Conservation (phyloP, 2,888 invertebrate genomes). For the Anticlea derivata region DNA sequence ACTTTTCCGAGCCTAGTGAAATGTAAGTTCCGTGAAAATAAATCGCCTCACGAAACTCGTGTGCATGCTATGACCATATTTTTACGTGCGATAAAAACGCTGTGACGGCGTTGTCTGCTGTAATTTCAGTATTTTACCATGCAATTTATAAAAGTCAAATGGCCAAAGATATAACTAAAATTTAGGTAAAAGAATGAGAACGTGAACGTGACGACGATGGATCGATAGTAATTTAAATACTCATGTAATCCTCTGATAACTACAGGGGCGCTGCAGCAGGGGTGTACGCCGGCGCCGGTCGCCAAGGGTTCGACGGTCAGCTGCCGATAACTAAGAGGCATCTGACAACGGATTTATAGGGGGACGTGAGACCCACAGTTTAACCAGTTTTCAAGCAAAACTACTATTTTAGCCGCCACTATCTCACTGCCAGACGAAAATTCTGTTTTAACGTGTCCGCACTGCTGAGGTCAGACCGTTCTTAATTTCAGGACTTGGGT, state of each 20-base stretch:
- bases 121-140: slow-evolving; percentile 16
- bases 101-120: slow-evolving; percentile 19
- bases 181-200: neutral
- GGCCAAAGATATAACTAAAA: neutral
- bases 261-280: slow-evolving; percentile 33
- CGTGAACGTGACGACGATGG: neutral
- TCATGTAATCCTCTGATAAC: slow-evolving; percentile 46
- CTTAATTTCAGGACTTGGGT: slow-evolving; percentile 31
- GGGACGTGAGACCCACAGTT: slow-evolving; percentile 38
- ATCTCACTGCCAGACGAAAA: slow-evolving; percentile 34
- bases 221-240: slow-evolving; percentile 30
- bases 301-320: slow-evolving; percentile 45
- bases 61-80: slow-evolving; percentile 27
- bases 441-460: slow-evolving; percentile 1
- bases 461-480: slow-evolving; percentile 10
- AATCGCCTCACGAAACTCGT: slow-evolving; percentile 25
- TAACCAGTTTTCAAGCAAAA: slow-evolving; percentile 36
- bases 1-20: slow-evolving; percentile 33
- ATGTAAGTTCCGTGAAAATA: slow-evolving; percentile 30
- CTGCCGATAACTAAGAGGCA: slow-evolving; percentile 53
- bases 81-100: slow-evolving; percentile 28
- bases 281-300: slow-evolving; percentile 35
- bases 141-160: slow-evolving; percentile 4
- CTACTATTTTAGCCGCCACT: slow-evolving; percentile 34
- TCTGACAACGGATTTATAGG: slow-evolving; percentile 49